Percentiles rank a stretch among this genome's conserved stretches.
Evolutionary conservation across 2,888 invertebrate genomes (phyloP).

Genomic region (Trichopria drosophilae): DNA sequence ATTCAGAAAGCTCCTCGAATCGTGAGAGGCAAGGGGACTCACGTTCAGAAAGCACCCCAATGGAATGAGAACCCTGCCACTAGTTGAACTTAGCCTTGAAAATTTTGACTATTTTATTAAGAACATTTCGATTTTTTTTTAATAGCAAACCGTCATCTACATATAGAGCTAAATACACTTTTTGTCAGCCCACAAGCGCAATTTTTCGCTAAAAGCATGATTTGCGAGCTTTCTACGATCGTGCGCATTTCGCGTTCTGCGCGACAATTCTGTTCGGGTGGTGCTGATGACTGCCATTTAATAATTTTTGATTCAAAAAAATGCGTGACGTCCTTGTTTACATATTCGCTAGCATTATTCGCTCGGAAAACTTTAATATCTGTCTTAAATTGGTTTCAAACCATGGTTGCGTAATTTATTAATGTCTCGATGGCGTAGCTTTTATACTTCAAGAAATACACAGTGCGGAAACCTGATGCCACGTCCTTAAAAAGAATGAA

Average conservation of each 20-base stretch:
- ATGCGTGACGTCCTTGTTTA: neutral
- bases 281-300: conserved; percentile 25
- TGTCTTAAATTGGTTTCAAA: conserved; percentile 14
- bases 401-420: neutral
- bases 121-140: conserved; percentile 3
- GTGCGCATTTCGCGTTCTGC: too few species aligned
- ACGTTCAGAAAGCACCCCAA: too few species aligned
- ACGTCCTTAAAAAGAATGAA: conserved; percentile 21
- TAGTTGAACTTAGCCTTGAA: conserved; percentile 7
- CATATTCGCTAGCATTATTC: conserved; percentile 21
- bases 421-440: conserved; percentile 1
- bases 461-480: conserved; percentile 6
- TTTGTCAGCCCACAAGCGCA: conserved; percentile 6
- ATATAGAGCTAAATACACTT: conserved; percentile 15
- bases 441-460: conserved; percentile 6
- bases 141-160: conserved; percentile 19
- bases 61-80: too few species aligned
- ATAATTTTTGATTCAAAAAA: conserved; percentile 22
- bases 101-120: neutral
- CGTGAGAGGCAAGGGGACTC: too few species aligned
- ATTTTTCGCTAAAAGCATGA: conserved; percentile 27
- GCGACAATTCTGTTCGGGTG: conserved; percentile 33
- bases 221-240: conserved; percentile 33
- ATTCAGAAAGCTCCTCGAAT: too few species aligned
- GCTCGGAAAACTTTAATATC: conserved; percentile 14